A percentile compares a stretch with the other conserved stretches of the same genome.
Evolutionary conservation across 2,113 vertebrate genomes (phyloP).

Genomic region (Plecturocebus donacophilus): DNA sequence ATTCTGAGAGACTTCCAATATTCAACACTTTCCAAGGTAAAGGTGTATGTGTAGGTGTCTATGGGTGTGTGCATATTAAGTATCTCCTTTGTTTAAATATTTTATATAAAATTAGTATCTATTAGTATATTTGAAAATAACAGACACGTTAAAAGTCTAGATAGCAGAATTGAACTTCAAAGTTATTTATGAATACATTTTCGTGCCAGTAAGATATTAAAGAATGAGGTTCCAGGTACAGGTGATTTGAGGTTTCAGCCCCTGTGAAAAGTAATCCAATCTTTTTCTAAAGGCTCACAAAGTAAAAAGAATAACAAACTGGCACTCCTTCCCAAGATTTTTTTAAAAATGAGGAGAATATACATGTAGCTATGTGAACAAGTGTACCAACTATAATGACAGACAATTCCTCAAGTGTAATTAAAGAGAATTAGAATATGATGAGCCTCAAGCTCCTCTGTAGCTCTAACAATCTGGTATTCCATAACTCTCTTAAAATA

Average conservation of each 20-base stretch:
- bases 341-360: background rate
- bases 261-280: background rate
- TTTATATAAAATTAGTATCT: background rate
- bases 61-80: background rate
- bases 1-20: constrained; percentile 26
- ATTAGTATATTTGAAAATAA: constrained; percentile 8
- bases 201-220: background rate
- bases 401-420: background rate
- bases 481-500: background rate
- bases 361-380: background rate
- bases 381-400: background rate
- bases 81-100: background rate
- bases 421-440: background rate
- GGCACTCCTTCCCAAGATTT: background rate
- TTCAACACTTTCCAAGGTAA: background rate
- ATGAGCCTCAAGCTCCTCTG: background rate
- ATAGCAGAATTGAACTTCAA: background rate
- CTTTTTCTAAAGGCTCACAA: background rate
- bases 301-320: background rate
- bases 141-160: background rate
- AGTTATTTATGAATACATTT: background rate
- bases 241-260: background rate
- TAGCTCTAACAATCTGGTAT: background rate
- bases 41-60: background rate
- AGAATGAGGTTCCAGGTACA: background rate